phyloP scores from a whole-genome alignment of 2,888 invertebrate genomes.

The Eupithecia abbreviata region DNA sequence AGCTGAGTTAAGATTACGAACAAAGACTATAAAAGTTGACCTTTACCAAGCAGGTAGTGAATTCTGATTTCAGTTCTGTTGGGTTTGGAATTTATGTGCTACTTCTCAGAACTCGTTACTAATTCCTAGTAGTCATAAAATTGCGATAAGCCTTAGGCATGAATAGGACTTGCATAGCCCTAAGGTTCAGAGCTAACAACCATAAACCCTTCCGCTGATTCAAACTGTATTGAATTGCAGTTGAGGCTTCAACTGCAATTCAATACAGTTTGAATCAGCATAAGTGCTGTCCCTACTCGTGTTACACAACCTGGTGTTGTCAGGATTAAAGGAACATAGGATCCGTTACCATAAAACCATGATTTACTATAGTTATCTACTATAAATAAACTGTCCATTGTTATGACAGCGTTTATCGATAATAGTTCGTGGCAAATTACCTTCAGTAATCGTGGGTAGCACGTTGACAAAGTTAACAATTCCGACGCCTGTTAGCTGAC shows the following conservation, averaged over 20 bases:
- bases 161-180: background rate
- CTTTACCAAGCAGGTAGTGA: slow-evolving; percentile 51
- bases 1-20: slow-evolving; percentile 46
- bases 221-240: too few species aligned
- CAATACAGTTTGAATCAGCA: slow-evolving; percentile 59
- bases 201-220: background rate
- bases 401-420: slow-evolving; percentile 32
- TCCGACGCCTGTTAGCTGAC: slow-evolving; percentile 81
- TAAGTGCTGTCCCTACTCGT: slow-evolving; percentile 55
- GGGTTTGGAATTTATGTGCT: slow-evolving; percentile 7
- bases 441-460: slow-evolving; percentile 81
- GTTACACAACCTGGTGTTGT: slow-evolving; percentile 37
- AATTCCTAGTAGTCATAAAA: slow-evolving; percentile 1
- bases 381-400: slow-evolving; percentile 31
- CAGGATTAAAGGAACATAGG: slow-evolving; percentile 15
- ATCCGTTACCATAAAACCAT: background rate
- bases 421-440: slow-evolving; percentile 55
- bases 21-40: slow-evolving; percentile 50
- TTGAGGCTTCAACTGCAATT: slow-evolving; percentile 44
- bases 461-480: slow-evolving; percentile 82
- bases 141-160: background rate
- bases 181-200: background rate
- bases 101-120: background rate
- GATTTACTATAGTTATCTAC: slow-evolving; percentile 31
- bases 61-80: slow-evolving; percentile 30